phyloP scores from a whole-genome alignment of 2,888 invertebrate genomes.

The Tachina lurida region DNA sequence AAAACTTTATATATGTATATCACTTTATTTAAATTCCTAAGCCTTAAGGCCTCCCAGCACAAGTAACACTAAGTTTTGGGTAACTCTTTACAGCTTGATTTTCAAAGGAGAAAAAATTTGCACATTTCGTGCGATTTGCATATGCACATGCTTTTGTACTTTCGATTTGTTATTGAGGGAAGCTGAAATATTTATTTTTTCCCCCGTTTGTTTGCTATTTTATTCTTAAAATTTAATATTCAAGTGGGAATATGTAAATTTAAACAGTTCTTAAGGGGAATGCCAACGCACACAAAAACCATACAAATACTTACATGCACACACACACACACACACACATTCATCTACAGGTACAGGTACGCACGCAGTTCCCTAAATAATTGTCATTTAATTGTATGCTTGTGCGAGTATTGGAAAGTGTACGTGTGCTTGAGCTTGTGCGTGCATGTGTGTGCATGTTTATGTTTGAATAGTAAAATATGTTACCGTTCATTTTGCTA shows the following conservation, averaged over 20 bases:
- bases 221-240: slow-evolving; percentile 51
- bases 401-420: slow-evolving; percentile 19
- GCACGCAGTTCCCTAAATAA: slow-evolving; percentile 35
- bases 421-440: background rate
- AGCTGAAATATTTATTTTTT: slow-evolving; percentile 39
- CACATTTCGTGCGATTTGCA: slow-evolving; percentile 62
- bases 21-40: too few species aligned
- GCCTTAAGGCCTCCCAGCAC: background rate
- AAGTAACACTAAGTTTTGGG: background rate
- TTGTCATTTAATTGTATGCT: slow-evolving; percentile 45
- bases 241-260: slow-evolving; percentile 63
- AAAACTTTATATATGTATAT: too few species aligned
- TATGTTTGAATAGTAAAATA: slow-evolving; percentile 41
- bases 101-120: slow-evolving; percentile 30
- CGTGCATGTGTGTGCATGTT: background rate
- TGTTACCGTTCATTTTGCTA: slow-evolving; percentile 48
- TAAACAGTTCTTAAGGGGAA: slow-evolving; percentile 34
- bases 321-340: background rate
- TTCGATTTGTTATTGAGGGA: slow-evolving; percentile 44
- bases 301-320: background rate
- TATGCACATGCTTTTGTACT: slow-evolving; percentile 41
- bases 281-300: background rate
- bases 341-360: background rate
- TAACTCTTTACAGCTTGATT: background rate
- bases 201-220: background rate